phyloP scores from a whole-genome alignment of 2,888 invertebrate genomes.

The Drosophila crucigera region DNA sequence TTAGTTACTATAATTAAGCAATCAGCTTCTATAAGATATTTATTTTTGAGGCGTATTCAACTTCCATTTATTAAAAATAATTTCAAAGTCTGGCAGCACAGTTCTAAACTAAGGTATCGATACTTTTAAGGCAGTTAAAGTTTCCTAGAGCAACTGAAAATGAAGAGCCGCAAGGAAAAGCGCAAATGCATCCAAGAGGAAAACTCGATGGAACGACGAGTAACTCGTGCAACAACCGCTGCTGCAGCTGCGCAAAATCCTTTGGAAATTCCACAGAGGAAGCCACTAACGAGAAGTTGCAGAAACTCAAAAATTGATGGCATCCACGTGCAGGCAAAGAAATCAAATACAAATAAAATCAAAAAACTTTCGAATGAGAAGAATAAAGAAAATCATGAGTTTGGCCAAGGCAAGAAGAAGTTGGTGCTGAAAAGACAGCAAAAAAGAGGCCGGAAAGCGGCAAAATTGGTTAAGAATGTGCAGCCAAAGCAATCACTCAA shows the following conservation, averaged over 20 bases:
- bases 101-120: background rate
- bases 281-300: too few species aligned
- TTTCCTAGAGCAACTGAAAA: background rate
- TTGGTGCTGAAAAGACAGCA: background rate
- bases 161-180: accelerated
- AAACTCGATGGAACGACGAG: background rate
- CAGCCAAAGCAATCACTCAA: background rate
- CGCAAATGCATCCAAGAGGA: background rate
- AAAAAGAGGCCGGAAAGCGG: background rate
- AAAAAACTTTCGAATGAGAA: background rate
- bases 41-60: background rate
- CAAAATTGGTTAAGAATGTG: background rate
- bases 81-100: slow-evolving; percentile 1
- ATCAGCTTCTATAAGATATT: background rate
- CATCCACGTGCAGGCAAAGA: background rate
- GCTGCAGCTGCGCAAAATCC: background rate
- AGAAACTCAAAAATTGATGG: background rate
- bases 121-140: background rate
- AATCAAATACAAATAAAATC: background rate
- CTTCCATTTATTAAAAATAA: background rate
- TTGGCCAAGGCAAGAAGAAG: background rate
- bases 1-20: background rate
- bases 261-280: background rate
- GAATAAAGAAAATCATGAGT: background rate
- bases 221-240: background rate